These are phyloP conservation scores for Alauda arvensis DNA, from an alignment of 2,797 vertebrate genomes.

Conservation along the genomic window DNA sequence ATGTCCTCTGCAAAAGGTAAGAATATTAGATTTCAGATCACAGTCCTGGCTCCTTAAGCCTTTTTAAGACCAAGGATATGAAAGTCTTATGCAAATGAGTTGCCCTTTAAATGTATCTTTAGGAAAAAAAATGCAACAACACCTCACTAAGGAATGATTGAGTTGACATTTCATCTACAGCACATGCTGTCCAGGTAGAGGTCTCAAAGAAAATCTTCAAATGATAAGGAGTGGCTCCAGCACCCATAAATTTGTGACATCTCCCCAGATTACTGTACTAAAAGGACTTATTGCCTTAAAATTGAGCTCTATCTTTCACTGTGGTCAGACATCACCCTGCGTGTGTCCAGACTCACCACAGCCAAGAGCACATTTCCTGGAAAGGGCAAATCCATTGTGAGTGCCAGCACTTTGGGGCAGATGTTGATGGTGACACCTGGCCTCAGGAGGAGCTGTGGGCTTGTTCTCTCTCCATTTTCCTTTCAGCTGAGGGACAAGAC, in stretches of 20 bases:
- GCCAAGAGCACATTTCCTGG: not conserved
- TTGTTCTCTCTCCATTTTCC: not conserved
- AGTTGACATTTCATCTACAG: conserved; percentile 31
- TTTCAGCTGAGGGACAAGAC: not conserved
- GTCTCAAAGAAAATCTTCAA: conserved; percentile 1
- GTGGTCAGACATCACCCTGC: not conserved
- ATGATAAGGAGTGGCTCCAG: not conserved
- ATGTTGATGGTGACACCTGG: not conserved
- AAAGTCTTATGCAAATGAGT: conserved; percentile 29
- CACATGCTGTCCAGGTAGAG: not conserved
- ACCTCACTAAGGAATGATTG: conserved; percentile 14
- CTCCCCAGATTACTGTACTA: not conserved
- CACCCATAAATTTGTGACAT: not conserved
- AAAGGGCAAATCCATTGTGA: not conserved
- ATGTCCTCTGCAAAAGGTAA: not conserved
- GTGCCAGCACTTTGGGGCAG: not conserved
- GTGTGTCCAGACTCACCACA: fast-evolving
- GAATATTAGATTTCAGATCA: conserved; percentile 3
- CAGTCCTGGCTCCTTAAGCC: not conserved
- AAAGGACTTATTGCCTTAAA: not conserved
- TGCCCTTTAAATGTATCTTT: conserved; percentile 47
- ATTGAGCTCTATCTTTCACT: not conserved
- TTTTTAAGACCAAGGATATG: not conserved
- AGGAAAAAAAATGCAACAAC: not conserved
- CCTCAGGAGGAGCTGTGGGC: not conserved